Conservation (phyloP, 1,140 invertebrate species). For the Aphelinus atriplicis region DNA sequence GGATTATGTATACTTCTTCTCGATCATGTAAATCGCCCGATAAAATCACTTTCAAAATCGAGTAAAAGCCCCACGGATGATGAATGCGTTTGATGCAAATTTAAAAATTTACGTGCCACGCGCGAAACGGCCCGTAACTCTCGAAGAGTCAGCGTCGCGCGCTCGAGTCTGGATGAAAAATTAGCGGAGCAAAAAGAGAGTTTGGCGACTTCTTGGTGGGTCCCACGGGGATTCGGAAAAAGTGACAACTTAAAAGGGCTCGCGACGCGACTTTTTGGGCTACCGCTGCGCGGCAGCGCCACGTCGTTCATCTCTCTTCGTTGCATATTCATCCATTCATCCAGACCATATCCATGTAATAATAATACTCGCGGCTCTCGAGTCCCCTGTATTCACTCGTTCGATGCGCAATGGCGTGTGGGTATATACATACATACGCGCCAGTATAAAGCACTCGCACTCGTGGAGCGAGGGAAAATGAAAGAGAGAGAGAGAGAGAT, state of each 20-base stretch:
- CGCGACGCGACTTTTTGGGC: conserved; percentile 8
- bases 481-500: not conserved
- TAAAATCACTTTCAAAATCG: too few species aligned
- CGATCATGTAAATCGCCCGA: too few species aligned
- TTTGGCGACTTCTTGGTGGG: conserved; percentile 10
- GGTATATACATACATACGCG: not conserved
- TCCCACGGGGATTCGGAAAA: conserved; percentile 18
- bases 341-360: conserved; percentile 29
- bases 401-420: not conserved
- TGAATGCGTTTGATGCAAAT: too few species aligned
- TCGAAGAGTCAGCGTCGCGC: not conserved
- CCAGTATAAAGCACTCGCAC: not conserved
- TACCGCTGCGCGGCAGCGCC: not conserved
- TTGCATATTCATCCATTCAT: conserved; percentile 36
- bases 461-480: too few species aligned
- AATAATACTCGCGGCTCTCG: conserved; percentile 16
- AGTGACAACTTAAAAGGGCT: conserved; percentile 20
- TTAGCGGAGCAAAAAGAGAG: not conserved
- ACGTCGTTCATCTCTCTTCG: not conserved
- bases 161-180: not conserved
- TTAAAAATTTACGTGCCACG: too few species aligned
- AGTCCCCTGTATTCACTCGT: conserved; percentile 22
- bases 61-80: too few species aligned
- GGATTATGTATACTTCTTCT: too few species aligned
- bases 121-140: too few species aligned